Base-by-base conservation (phyloP, 2,888 invertebrate genomes). In the Agonopterix alstromeriana region DNA sequence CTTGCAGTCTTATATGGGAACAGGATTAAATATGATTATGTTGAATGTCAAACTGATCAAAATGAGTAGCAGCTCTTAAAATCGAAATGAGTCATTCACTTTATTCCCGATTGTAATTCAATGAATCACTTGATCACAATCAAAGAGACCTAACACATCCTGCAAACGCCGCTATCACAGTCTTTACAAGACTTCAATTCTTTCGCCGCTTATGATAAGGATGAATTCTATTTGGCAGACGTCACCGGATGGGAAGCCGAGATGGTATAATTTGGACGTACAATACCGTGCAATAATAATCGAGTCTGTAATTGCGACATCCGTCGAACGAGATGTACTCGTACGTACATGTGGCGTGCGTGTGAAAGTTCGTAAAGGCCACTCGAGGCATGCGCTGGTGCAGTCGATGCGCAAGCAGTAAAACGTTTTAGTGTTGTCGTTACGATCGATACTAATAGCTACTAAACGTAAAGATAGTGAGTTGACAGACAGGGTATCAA, bases 271-370 rank as follows among this genome's bases (percentile, higher is more conserved):
- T 86, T 85, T 79, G 80, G 80, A 70, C 73, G 78, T 76, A 86
- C 85, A 85, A 85, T 86, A 75, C 78, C 71, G 72, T 77, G 77
- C 77, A 80, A 80, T 82, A 85, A 85, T 85, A 85, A 85, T 82
- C 82, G 82, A 76, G 74, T 68, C 70, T 69, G 82, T 86, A 85
- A 87, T 85, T 84, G 84, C 82, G 73, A 81, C 86, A 85, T 86
- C 86, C 87, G 86, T 71, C 68, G 69, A 65, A 63, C 74, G 65
- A 73, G 70, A 72, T 62, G 72, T 70, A 66, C 62, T 46, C 53
- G 57, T 38, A 38, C 61, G 58, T 69, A 73, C 73, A 73, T 77
- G 73, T 78, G 77, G 66, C 46, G 48, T 49, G 60, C 84, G 85
- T 86, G 86, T 84, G 86, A 86, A 86, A 86, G 83, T 84, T 81